A percentile compares a stretch with the other conserved stretches of the same genome.
phyloP scores from a whole-genome alignment of 2,113 vertebrate genomes.

The Alouatta palliata region DNA sequence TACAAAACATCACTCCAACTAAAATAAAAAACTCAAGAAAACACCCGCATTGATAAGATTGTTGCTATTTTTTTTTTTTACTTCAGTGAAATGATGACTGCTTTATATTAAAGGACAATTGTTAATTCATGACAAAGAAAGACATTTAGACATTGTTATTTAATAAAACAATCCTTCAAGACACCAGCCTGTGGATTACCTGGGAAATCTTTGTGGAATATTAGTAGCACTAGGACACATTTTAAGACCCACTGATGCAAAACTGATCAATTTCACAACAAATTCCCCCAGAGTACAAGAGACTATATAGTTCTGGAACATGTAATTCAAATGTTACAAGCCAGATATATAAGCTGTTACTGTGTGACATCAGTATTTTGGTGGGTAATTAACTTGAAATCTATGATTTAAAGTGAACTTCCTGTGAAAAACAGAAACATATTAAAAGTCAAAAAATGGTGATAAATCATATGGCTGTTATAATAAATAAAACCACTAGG shows the following conservation, averaged over 20 bases:
- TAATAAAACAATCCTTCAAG: not conserved
- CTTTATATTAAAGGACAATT: constrained; percentile 3
- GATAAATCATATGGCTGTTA: not conserved
- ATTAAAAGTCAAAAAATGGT: not conserved
- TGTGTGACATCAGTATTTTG: not conserved
- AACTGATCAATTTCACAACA: not conserved
- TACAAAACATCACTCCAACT: not conserved
- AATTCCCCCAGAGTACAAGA: no score
- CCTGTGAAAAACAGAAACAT: not conserved
- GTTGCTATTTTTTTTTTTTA: not conserved
- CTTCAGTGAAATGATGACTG: not conserved
- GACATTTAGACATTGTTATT: not conserved
- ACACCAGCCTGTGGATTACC: not conserved
- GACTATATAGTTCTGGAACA: not conserved
- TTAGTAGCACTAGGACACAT: not conserved
- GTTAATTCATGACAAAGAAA: not conserved
- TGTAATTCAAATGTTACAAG: not conserved
- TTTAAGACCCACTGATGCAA: not conserved
- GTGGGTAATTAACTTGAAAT: not conserved
- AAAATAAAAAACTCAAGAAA: not conserved
- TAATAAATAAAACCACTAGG: not conserved
- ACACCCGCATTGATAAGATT: not conserved
- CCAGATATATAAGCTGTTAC: not conserved
- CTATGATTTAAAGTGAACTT: not conserved
- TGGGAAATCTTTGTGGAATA: not conserved